Evolutionary conservation across 2,888 invertebrate species (phyloP).

Genomic region (Catonia carolina): DNA sequence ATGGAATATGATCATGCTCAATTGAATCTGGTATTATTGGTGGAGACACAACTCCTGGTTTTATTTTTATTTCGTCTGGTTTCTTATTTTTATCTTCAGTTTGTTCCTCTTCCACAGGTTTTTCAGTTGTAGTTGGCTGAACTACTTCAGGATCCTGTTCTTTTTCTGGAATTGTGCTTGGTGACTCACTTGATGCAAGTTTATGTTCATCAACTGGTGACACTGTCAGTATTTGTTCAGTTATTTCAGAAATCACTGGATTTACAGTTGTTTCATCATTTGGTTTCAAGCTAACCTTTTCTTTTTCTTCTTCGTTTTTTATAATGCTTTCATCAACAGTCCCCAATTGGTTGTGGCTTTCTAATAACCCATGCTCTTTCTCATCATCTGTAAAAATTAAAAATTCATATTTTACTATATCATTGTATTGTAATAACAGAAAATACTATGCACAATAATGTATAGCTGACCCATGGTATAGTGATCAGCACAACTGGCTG

Average conservation of each 20-base stretch:
- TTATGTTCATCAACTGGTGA: too few relatives aligned
- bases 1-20: conserved; percentile 8
- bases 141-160: background rate
- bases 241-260: too few relatives aligned
- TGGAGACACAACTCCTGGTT: background rate
- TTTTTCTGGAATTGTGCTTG: too few relatives aligned
- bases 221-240: too few relatives aligned
- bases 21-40: background rate
- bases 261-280: background rate
- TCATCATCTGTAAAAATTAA: conserved; percentile 1
- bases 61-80: background rate
- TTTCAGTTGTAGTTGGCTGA: background rate
- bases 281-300: background rate
- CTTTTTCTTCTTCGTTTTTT: background rate
- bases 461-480: too few relatives aligned
- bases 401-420: background rate
- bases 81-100: conserved; percentile 18
- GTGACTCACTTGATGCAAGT: too few relatives aligned
- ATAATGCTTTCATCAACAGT: background rate
- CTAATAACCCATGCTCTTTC: background rate
- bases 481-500: too few relatives aligned
- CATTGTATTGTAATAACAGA: too few relatives aligned
- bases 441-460: too few relatives aligned
- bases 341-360: background rate
- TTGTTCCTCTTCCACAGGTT: conserved; percentile 14